A percentile compares a stretch with the other conserved stretches of the same genome.
phyloP scores from a whole-genome alignment of 1,140 invertebrate species.

The Saxidomus purpurata region DNA sequence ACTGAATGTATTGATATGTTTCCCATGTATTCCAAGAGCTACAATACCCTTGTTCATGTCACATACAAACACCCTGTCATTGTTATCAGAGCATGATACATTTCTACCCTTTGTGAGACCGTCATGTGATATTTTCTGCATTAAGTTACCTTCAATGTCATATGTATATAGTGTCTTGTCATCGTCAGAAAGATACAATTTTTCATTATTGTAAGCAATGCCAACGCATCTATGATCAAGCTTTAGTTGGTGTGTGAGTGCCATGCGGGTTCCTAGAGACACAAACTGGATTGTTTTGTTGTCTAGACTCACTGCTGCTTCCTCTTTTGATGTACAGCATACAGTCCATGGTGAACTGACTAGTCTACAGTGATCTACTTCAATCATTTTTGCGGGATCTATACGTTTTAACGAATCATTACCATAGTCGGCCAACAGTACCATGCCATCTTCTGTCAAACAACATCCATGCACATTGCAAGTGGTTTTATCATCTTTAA shows the following conservation, averaged over 20 bases:
- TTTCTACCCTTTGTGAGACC: too few species aligned
- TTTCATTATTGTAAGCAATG: not conserved
- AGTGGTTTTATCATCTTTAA: not conserved
- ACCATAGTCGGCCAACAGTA: not conserved
- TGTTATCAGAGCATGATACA: not conserved
- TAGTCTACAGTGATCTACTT: not conserved
- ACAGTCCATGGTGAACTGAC: not conserved
- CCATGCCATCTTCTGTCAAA: not conserved
- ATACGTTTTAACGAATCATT: not conserved
- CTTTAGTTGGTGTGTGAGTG: not conserved
- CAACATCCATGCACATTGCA: not conserved
- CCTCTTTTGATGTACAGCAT: not conserved
- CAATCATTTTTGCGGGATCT: not conserved
- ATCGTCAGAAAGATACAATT: not conserved
- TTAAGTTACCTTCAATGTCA: not conserved
- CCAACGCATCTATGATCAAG: constrained; percentile 8
- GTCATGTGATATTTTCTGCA: not conserved
- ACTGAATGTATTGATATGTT: not conserved
- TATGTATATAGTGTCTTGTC: not conserved
- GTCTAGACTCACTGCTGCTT: not conserved
- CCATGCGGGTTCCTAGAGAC: constrained; percentile 3
- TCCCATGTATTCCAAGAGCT: constrained; percentile 11
- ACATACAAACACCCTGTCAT: not conserved
- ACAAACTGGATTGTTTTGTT: constrained; percentile 32
- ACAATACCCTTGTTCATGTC: constrained; percentile 8